Conservation (phyloP, 2,888 invertebrate species). For the Caenorhabditis angaria region DNA sequence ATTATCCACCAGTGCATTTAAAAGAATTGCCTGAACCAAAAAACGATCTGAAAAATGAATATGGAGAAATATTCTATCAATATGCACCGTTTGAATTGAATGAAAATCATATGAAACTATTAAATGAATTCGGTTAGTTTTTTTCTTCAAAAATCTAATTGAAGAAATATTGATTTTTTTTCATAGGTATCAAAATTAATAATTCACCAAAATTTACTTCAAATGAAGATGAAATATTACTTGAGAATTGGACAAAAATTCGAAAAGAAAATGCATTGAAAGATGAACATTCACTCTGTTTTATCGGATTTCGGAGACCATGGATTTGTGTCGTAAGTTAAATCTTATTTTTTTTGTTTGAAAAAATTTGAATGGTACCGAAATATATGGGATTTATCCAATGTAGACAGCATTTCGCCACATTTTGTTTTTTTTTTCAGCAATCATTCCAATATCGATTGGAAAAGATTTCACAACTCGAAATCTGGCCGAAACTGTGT, state of each 20-base stretch:
- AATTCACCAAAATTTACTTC: neutral
- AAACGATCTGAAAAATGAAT: neutral
- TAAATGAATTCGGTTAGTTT: neutral
- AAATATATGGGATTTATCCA: too few species aligned
- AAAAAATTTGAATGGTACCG: neutral
- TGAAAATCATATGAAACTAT: neutral
- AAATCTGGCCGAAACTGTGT: conserved; percentile 2
- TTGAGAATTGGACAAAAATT: conserved; percentile 7
- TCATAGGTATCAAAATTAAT: neutral
- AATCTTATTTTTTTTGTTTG: conserved; percentile 5
- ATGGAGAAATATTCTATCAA: neutral
- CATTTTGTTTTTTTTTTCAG: neutral
- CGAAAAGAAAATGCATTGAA: neutral
- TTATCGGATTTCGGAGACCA: neutral
- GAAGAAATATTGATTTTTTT: neutral
- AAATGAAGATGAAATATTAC: conserved; percentile 1
- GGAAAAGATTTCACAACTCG: neutral
- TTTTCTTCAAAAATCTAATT: neutral
- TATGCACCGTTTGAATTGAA: neutral
- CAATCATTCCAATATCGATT: neutral
- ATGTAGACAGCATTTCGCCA: too few species aligned
- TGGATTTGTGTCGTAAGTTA: neutral
- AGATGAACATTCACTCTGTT: neutral
- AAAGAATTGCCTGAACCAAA: neutral
- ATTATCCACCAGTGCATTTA: neutral